Percentiles rank a stretch among this genome's conserved stretches.
Conservation (phyloP, 2,113 vertebrate genomes). For the Heliornis fulica region DNA sequence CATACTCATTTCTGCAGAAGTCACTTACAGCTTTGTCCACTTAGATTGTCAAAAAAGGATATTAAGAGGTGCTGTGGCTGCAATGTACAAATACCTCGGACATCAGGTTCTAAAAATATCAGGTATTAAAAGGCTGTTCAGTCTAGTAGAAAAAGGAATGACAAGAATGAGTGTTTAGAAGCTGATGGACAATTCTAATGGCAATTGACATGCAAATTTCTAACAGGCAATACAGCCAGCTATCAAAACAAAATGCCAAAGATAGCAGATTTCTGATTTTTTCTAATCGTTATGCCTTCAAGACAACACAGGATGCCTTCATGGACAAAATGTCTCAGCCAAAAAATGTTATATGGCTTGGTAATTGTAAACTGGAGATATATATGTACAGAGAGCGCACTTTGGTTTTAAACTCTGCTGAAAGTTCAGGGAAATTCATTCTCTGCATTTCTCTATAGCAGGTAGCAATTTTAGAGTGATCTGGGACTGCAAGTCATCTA, state of each 20-base stretch:
- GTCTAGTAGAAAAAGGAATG: neutral
- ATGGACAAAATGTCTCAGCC: neutral
- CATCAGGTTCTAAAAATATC: neutral
- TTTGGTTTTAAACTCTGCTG: neutral
- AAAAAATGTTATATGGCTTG: neutral
- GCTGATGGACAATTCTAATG: neutral
- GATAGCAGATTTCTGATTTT: neutral
- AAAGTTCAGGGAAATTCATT: neutral
- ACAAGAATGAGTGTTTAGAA: neutral
- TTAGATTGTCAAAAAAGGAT: neutral
- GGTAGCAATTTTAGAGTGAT: neutral
- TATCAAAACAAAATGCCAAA: neutral
- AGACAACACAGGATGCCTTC: neutral
- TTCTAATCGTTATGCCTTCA: neutral
- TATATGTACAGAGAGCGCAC: neutral
- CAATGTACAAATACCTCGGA: neutral
- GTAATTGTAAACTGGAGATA: neutral
- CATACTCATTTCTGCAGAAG: neutral
- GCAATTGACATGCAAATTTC: neutral
- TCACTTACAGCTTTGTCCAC: neutral
- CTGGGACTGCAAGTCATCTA: neutral
- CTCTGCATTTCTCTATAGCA: neutral
- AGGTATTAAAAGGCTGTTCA: neutral
- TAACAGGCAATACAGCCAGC: neutral
- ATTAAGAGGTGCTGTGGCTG: neutral